These are phyloP conservation scores for Fukomys damarensis DNA, from an alignment of 2,113 vertebrate genomes.

Conservation along the genomic window DNA sequence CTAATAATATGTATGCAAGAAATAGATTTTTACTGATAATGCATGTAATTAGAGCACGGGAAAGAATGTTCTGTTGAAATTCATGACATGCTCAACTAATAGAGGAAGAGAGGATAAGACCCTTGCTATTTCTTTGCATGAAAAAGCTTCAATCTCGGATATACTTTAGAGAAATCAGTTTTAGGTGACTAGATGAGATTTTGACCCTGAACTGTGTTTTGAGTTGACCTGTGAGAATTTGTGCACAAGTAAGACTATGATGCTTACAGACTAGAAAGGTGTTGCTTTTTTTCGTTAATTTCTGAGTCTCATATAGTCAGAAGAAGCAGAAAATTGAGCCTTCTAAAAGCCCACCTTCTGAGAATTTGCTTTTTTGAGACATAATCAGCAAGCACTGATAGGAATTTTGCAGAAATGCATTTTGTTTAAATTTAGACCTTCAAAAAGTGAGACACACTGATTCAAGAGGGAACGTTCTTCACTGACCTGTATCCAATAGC, in stretches of 20 bases:
- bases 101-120: constrained; percentile 87
- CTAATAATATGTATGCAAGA: constrained; percentile 84
- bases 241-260: constrained; percentile 89
- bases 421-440: constrained; percentile 86
- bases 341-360: constrained; percentile 85
- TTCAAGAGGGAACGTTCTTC: constrained; percentile 89
- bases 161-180: constrained; percentile 93
- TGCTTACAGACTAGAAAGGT: constrained; percentile 86
- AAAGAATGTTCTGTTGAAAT: constrained; percentile 88
- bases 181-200: constrained; percentile 95
- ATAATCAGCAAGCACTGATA: constrained; percentile 89
- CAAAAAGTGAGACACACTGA: constrained; percentile 85
- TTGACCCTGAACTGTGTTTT: constrained; percentile 91
- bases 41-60: constrained; percentile 90
- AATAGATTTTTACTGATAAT: constrained; percentile 87
- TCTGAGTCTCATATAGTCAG: constrained; percentile 86
- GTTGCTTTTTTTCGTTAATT: constrained; percentile 92
- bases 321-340: constrained; percentile 88
- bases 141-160: constrained; percentile 91
- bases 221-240: constrained; percentile 92
- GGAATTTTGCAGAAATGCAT: constrained; percentile 85
- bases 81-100: constrained; percentile 86
- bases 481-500: constrained; percentile 90
- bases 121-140: constrained; percentile 94
- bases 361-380: constrained; percentile 91